Evolutionary conservation across 2,113 vertebrate genomes (phyloP).

Genomic region (Pituophis catenifer): DNA sequence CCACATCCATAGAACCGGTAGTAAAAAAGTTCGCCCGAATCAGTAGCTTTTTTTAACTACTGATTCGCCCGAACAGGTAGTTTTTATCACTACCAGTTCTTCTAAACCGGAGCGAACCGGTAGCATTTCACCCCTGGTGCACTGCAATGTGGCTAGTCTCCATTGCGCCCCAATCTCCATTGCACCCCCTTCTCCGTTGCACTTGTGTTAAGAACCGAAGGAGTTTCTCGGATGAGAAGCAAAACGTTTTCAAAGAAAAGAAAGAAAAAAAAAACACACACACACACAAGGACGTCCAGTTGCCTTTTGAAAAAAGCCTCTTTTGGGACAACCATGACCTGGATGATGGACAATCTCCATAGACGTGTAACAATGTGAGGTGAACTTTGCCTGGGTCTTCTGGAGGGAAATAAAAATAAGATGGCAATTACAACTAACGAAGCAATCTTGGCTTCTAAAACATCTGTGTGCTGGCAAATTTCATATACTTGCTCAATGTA

Average conservation of each 20-base stretch:
- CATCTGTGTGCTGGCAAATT: constrained; percentile 44
- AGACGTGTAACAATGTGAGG: background rate
- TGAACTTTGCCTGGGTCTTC: background rate
- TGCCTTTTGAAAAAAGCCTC: background rate
- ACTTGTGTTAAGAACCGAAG: background rate
- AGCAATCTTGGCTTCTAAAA: background rate
- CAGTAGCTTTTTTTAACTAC: no score
- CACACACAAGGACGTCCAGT: background rate
- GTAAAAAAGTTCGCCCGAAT: no score
- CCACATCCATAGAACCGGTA: no score
- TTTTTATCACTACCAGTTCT: no score
- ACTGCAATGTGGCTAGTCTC: background rate
- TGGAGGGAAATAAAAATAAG: no score
- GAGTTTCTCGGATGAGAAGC: background rate
- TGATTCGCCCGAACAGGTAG: no score
- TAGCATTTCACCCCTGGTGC: no score
- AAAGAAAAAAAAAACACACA: no score
- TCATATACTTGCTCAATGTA: constrained; percentile 22
- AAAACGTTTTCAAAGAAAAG: background rate
- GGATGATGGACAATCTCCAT: background rate
- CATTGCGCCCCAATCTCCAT: background rate
- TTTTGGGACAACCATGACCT: background rate
- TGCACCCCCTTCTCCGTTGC: no score
- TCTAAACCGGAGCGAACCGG: no score
- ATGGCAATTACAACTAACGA: background rate